Percentiles rank a stretch among this genome's conserved stretches.
Evolutionary conservation across 2,888 invertebrate species (phyloP).

Genomic region (Eupeodes luniger): DNA sequence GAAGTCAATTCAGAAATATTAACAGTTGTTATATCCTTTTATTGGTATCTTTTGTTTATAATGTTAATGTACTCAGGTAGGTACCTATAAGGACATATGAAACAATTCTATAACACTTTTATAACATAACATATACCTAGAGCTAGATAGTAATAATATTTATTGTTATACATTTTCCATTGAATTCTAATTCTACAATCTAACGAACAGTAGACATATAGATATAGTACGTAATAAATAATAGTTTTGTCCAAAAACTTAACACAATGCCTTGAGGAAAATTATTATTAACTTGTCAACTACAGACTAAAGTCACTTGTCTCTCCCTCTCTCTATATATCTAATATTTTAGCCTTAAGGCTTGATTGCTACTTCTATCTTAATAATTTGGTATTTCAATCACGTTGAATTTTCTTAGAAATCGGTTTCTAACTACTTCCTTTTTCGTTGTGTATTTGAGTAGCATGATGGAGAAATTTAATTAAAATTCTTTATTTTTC

Average conservation of each 20-base stretch:
- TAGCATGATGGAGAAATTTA: neutral
- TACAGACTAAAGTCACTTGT: constrained; percentile 37
- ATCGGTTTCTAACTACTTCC: neutral
- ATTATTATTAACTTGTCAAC: constrained; percentile 61
- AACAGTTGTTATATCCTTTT: neutral
- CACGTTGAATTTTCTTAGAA: constrained; percentile 10
- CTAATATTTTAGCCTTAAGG: neutral
- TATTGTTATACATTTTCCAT: neutral
- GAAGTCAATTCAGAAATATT: constrained; percentile 6
- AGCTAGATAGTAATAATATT: neutral
- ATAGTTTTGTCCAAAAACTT: constrained; percentile 26
- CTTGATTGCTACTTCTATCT: neutral
- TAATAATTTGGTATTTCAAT: constrained; percentile 16
- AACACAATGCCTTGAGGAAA: constrained; percentile 17
- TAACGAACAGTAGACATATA: neutral
- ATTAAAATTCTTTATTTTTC: neutral
- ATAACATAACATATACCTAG: neutral
- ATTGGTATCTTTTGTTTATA: constrained; percentile 1
- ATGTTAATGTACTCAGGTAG: no score
- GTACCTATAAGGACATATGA: neutral
- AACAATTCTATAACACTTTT: neutral
- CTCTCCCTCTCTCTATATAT: neutral
- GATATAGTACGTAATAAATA: neutral
- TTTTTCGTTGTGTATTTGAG: neutral
- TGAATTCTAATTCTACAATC: neutral